Percentiles rank a stretch among this genome's conserved stretches.
phyloP scores from a whole-genome alignment of 2,113 vertebrate species.

The Platichthys stellatus region DNA sequence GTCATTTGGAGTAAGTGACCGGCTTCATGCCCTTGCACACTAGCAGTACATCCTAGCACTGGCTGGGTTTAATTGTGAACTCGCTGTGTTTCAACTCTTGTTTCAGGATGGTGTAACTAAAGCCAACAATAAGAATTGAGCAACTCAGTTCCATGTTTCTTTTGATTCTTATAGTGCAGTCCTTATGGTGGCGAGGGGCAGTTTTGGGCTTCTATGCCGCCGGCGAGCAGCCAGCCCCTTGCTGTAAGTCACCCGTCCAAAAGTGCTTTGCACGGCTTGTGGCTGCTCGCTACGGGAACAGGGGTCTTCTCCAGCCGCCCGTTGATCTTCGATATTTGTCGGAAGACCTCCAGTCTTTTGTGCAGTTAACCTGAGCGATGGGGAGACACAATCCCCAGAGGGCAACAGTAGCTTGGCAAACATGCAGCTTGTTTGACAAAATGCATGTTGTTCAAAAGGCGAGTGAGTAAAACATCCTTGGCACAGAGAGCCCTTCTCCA shows the following conservation, averaged over 20 bases:
- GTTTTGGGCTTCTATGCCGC: constrained; percentile 77
- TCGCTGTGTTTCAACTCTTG: background rate
- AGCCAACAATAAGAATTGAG: constrained; percentile 6
- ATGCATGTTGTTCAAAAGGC: background rate
- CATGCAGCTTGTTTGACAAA: background rate
- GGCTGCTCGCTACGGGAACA: constrained; percentile 74
- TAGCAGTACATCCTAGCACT: background rate
- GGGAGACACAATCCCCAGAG: constrained; percentile 1
- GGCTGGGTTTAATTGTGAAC: background rate
- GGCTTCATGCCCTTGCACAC: background rate
- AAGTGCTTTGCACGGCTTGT: constrained; percentile 82
- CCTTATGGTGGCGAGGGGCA: constrained; percentile 79
- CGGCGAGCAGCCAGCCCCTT: constrained; percentile 75
- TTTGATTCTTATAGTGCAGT: constrained; percentile 79
- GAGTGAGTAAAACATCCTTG: constrained; percentile 3
- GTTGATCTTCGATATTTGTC: constrained; percentile 17
- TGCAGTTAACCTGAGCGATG: constrained; percentile 6
- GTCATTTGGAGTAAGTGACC: constrained; percentile 91
- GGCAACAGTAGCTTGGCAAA: background rate
- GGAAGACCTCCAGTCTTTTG: background rate
- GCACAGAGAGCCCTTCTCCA: background rate
- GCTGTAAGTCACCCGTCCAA: constrained; percentile 79
- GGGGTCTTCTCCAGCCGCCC: constrained; percentile 13
- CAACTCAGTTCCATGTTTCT: constrained; percentile 63
- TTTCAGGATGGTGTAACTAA: constrained; percentile 13